Percentiles rank a stretch among this genome's conserved stretches.
Evolutionary conservation across 2,797 vertebrate genomes (phyloP).

Genomic region (Allobates femoralis): DNA sequence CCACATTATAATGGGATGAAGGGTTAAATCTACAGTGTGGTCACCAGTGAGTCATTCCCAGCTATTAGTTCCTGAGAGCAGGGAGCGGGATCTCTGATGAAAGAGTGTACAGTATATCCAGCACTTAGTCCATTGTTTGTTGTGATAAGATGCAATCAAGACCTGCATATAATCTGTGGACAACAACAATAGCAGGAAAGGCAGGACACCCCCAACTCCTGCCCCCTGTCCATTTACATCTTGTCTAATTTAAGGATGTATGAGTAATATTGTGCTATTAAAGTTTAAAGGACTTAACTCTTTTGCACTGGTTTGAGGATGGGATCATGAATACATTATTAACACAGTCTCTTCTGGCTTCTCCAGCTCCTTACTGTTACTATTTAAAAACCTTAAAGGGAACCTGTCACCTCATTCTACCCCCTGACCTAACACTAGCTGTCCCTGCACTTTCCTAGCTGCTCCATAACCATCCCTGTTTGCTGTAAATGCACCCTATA

Average conservation of each 20-base stretch:
- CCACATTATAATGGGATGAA: background rate
- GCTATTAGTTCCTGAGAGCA: conserved; percentile 29
- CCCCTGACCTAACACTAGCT: no score
- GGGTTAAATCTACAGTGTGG: conserved; percentile 30
- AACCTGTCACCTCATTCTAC: no score
- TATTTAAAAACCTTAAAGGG: no score
- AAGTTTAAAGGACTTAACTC: background rate
- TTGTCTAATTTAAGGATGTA: conserved; percentile 30
- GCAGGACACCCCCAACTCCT: conserved; percentile 11
- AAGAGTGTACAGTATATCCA: background rate
- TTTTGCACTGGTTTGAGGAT: background rate
- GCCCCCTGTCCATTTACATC: background rate
- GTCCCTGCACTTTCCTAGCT: no score
- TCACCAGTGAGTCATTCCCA: conserved; percentile 45
- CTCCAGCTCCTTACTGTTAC: no score
- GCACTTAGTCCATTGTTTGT: conserved; percentile 44
- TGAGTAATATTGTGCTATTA: background rate
- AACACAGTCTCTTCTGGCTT: no score
- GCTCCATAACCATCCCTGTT: no score
- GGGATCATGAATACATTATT: background rate
- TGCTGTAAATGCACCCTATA: no score
- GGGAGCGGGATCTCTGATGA: conserved; percentile 16
- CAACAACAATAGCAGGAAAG: conserved; percentile 56
- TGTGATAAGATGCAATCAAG: conserved; percentile 59
- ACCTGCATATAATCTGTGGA: conserved; percentile 42